A percentile compares a stretch with the other conserved stretches of the same genome.
Conservation (phyloP, 1,140 invertebrate species). For the Drosophila grimshawi region DNA sequence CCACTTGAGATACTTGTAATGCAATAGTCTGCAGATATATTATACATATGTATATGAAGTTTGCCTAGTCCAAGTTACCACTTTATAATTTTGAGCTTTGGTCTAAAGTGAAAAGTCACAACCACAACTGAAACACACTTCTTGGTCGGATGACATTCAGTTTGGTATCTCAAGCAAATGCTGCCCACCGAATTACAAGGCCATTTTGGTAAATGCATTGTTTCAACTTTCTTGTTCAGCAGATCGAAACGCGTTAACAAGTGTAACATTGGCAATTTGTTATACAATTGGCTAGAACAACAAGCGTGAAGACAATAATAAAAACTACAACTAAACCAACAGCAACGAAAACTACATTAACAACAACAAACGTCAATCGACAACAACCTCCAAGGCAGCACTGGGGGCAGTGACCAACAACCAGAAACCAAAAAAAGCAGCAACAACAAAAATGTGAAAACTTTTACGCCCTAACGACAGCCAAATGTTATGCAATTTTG, state of each 20-base stretch:
- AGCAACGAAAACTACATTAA: too few species aligned
- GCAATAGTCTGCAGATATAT: too few species aligned
- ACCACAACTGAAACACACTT: background rate
- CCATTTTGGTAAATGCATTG: background rate
- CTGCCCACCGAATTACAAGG: conserved; percentile 7
- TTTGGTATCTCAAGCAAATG: background rate
- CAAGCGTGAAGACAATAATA: conserved; percentile 26
- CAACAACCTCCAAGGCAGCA: conserved; percentile 3
- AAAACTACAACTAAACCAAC: conserved; percentile 1
- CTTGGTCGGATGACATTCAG: background rate
- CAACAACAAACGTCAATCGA: conserved; percentile 2
- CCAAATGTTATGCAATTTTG: conserved; percentile 58
- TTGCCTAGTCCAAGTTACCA: too few species aligned
- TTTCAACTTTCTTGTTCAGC: conserved; percentile 53
- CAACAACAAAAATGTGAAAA: conserved; percentile 5
- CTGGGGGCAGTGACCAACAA: conserved; percentile 53
- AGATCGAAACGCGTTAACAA: conserved; percentile 73
- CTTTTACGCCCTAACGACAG: conserved; percentile 18
- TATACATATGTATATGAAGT: too few species aligned
- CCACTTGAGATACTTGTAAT: too few species aligned
- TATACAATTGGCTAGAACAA: conserved; percentile 71
- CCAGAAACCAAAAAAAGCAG: conserved; percentile 24
- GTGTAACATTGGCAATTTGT: conserved; percentile 80
- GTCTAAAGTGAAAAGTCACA: background rate
- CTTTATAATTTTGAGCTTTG: too few species aligned